Percentiles rank a stretch among this genome's conserved stretches.
Evolutionary conservation across 1,140 invertebrate genomes (phyloP).

Genomic region (Heliconius hermathena): DNA sequence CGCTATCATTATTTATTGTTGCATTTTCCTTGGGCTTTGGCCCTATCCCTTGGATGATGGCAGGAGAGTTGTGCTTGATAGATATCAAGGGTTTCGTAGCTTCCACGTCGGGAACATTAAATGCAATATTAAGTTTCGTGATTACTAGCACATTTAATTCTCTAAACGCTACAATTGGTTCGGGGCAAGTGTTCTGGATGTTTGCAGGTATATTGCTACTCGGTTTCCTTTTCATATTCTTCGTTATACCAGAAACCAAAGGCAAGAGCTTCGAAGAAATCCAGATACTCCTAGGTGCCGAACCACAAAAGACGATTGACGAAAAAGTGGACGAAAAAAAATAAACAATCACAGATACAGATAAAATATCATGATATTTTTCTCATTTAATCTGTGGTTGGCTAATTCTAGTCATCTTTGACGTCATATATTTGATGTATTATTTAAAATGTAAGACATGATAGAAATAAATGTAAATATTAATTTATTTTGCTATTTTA

Average conservation of each 20-base stretch:
- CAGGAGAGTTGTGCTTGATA: slow-evolving; percentile 88
- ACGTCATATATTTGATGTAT: slow-evolving; percentile 34
- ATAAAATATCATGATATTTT: slow-evolving; percentile 58
- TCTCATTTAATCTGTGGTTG: slow-evolving; percentile 48
- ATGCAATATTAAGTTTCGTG: slow-evolving; percentile 91
- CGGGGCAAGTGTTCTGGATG: slow-evolving; percentile 89
- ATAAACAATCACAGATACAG: slow-evolving; percentile 64
- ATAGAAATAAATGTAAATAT: slow-evolving; percentile 2
- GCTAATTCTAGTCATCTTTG: slow-evolving; percentile 48
- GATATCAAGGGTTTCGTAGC: slow-evolving; percentile 89
- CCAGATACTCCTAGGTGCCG: slow-evolving; percentile 83
- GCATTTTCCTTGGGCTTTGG: slow-evolving; percentile 91
- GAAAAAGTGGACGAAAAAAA: slow-evolving; percentile 58
- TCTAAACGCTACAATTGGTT: slow-evolving; percentile 82
- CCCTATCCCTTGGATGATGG: slow-evolving; percentile 91
- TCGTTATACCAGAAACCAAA: slow-evolving; percentile 94
- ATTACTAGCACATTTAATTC: slow-evolving; percentile 90
- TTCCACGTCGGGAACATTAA: slow-evolving; percentile 87
- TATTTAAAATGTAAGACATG: slow-evolving; percentile 4
- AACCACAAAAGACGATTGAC: slow-evolving; percentile 45
- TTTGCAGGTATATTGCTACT: slow-evolving; percentile 88
- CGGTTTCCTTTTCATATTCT: slow-evolving; percentile 88
- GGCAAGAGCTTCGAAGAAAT: slow-evolving; percentile 94
- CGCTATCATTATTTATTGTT: slow-evolving; percentile 88
- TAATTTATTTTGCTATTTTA: neutral